Conservation (phyloP, 1,140 invertebrate species). For the Drosophila sulfurigaster region DNA sequence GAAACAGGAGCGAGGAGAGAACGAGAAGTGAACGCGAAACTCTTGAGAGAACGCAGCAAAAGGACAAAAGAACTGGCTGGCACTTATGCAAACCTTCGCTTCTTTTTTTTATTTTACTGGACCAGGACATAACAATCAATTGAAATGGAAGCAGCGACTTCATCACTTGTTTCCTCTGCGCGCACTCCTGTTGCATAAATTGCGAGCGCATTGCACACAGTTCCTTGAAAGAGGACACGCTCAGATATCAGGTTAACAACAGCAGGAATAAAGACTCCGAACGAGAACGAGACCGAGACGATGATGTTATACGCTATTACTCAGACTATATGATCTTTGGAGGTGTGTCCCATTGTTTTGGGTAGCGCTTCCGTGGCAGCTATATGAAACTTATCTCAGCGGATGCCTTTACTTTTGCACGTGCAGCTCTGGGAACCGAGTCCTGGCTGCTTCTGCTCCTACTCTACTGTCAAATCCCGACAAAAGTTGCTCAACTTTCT, state of each 20-base stretch:
- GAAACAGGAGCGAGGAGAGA: constrained; percentile 30
- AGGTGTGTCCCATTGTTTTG: constrained; percentile 78
- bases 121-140: constrained; percentile 67
- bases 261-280: constrained; percentile 13
- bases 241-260: constrained; percentile 73
- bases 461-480: constrained; percentile 40
- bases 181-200: constrained; percentile 76
- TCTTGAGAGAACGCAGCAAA: constrained; percentile 39
- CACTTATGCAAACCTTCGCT: constrained; percentile 69
- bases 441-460: constrained; percentile 18
- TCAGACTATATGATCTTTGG: constrained; percentile 51
- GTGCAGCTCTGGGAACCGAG: constrained; percentile 75
- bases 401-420: constrained; percentile 63
- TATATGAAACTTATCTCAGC: constrained; percentile 74
- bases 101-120: constrained; percentile 1
- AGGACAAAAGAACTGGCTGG: constrained; percentile 32
- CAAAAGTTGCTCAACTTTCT: constrained; percentile 84
- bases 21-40: constrained; percentile 36
- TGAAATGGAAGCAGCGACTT: constrained; percentile 83
- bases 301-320: constrained; percentile 17
- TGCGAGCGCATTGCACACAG: constrained; percentile 43
- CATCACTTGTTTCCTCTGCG: constrained; percentile 83
- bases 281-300: constrained; percentile 4
- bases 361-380: constrained; percentile 68
- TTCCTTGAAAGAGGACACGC: constrained; percentile 66